A percentile compares a stretch with the other conserved stretches of the same genome.
These are phyloP conservation scores for Atherix ibis DNA, from an alignment of 2,888 invertebrate species.

Conservation along the genomic window DNA sequence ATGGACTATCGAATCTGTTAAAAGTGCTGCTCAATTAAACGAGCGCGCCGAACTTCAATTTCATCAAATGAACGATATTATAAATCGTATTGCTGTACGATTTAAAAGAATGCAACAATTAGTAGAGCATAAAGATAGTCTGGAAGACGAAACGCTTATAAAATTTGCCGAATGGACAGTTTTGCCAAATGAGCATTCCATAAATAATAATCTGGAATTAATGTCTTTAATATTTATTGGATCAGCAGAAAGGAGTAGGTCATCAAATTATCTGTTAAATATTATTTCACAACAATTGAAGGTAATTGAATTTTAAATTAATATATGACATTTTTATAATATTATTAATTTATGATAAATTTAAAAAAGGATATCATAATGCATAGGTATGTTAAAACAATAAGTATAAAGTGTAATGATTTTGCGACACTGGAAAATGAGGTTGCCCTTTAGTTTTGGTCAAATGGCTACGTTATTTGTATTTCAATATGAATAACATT, in stretches of 20 bases:
- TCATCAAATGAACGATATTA: conserved; percentile 43
- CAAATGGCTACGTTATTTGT: too few relatives aligned
- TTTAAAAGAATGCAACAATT: conserved; percentile 45
- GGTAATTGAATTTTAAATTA: too few relatives aligned
- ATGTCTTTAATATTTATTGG: not conserved
- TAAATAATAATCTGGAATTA: conserved; percentile 47
- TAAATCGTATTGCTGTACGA: conserved; percentile 42
- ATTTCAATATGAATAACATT: too few relatives aligned
- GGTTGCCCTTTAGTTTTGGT: too few relatives aligned
- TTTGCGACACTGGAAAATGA: too few relatives aligned
- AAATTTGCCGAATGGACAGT: conserved; percentile 55
- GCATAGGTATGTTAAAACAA: too few relatives aligned
- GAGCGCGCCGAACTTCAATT: conserved; percentile 42
- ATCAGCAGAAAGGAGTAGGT: conserved; percentile 11
- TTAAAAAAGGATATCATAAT: too few relatives aligned
- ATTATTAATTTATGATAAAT: too few relatives aligned
- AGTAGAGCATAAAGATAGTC: conserved; percentile 34
- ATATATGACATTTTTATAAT: too few relatives aligned
- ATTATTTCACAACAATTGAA: too few relatives aligned
- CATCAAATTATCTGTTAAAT: too few relatives aligned
- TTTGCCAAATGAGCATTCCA: conserved; percentile 46
- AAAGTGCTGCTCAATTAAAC: conserved; percentile 22
- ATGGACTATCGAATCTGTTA: conserved; percentile 26
- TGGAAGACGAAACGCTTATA: conserved; percentile 49
- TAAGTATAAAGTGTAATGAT: too few relatives aligned